Conservation (phyloP, 92 coral and sea anemone species). For the Bergia sp. region DNA sequence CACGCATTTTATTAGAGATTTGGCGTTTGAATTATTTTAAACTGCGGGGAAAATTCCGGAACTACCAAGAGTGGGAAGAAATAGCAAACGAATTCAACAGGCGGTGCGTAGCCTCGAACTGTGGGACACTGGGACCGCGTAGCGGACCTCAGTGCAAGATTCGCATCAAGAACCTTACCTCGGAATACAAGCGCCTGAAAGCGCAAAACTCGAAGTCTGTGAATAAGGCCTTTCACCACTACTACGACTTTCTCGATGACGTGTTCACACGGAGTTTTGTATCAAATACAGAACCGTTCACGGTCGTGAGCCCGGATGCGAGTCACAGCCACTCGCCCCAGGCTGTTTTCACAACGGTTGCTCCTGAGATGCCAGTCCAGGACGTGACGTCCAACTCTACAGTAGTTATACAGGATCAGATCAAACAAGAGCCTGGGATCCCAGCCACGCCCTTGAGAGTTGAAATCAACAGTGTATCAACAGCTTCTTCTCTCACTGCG, state of each 20-base stretch:
- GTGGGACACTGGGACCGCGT: slow-evolving; percentile 76
- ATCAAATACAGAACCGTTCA: slow-evolving; percentile 11
- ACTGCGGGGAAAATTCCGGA: slow-evolving; percentile 74
- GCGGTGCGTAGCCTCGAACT: slow-evolving; percentile 61
- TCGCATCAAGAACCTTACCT: slow-evolving; percentile 77
- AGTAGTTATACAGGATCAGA: slow-evolving; percentile 17
- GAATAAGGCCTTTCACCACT: slow-evolving; percentile 61
- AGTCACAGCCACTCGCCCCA: slow-evolving; percentile 18
- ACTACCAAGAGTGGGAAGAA: slow-evolving; percentile 85
- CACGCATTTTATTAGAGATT: slow-evolving; percentile 68
- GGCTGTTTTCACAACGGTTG: not conserved
- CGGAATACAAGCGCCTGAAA: slow-evolving; percentile 80
- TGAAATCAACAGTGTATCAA: slow-evolving; percentile 19
- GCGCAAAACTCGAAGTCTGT: slow-evolving; percentile 63
- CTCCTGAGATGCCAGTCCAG: slow-evolving; percentile 6
- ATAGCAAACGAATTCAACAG: slow-evolving; percentile 80
- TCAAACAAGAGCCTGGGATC: slow-evolving; percentile 31
- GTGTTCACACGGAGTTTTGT: slow-evolving; percentile 39
- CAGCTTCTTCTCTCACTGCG: not conserved
- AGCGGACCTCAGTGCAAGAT: slow-evolving; percentile 90
- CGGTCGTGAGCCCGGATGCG: slow-evolving; percentile 15
- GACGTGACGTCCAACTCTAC: slow-evolving; percentile 4
- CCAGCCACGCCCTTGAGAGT: not conserved
- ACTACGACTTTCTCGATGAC: slow-evolving; percentile 68
- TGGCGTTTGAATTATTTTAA: slow-evolving; percentile 77